phyloP scores from a whole-genome alignment of 2,113 vertebrate genomes.

The Engystomops pustulosus region DNA sequence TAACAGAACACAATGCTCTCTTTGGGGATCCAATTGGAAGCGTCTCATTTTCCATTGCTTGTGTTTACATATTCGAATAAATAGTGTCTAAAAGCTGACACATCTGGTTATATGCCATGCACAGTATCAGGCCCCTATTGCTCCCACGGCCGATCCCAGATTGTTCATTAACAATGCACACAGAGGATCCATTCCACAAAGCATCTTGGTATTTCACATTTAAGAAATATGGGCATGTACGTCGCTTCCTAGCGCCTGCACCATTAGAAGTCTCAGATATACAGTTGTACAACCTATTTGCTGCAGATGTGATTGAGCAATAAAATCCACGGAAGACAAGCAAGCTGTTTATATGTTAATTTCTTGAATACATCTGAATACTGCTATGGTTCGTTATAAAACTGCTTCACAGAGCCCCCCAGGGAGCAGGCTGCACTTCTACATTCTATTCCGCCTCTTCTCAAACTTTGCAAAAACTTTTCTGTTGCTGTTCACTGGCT shows the following conservation, averaged over 20 bases:
- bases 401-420: neutral
- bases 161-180: neutral
- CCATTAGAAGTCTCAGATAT: neutral
- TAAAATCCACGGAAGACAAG: constrained; percentile 39
- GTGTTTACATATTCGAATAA: neutral
- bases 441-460: constrained; percentile 15
- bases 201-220: constrained; percentile 36
- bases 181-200: constrained; percentile 23
- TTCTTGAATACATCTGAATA: constrained; percentile 41
- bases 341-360: constrained; percentile 51
- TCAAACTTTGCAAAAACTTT: constrained; percentile 32
- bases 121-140: neutral
- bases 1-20: neutral
- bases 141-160: constrained; percentile 15
- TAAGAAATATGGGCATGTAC: constrained; percentile 13
- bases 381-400: constrained; percentile 32
- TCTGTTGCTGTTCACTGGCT: neutral
- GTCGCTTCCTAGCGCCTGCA: neutral
- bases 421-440: constrained; percentile 30
- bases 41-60: neutral
- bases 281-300: constrained; percentile 27
- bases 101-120: constrained; percentile 4
- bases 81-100: neutral
- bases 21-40: neutral
- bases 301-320: constrained; percentile 38